These are phyloP conservation scores for Epirrita christyi DNA, from an alignment of 2,888 invertebrate species.

Conservation along the genomic window DNA sequence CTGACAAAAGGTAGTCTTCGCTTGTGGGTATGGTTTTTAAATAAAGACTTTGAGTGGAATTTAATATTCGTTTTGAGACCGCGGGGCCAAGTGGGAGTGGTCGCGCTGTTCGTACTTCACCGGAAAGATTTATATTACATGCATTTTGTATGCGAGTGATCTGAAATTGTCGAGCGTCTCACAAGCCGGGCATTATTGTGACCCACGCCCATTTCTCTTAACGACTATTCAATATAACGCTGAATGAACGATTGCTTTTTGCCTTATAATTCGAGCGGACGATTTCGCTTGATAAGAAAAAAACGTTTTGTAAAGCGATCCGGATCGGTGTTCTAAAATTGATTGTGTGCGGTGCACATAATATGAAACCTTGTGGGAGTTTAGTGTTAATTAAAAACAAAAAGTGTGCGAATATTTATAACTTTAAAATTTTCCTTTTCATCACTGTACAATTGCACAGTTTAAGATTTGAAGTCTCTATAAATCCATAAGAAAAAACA, in stretches of 20 bases:
- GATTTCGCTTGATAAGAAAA: conserved; percentile 67
- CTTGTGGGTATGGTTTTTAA: conserved; percentile 64
- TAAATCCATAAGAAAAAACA: too few relatives aligned
- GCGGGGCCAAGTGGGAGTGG: conserved; percentile 80
- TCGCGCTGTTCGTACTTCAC: conserved; percentile 78
- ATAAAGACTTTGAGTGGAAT: conserved; percentile 82
- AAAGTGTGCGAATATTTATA: conserved; percentile 9
- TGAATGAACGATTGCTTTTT: conserved; percentile 83
- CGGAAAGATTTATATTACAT: conserved; percentile 85
- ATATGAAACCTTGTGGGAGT: conserved; percentile 62
- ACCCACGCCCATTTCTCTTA: conserved; percentile 78
- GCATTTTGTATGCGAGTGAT: conserved; percentile 82
- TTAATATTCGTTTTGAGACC: conserved; percentile 82
- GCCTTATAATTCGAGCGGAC: conserved; percentile 76
- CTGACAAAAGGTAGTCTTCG: conserved; percentile 49
- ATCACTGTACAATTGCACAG: too few relatives aligned
- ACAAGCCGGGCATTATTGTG: conserved; percentile 61
- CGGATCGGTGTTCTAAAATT: conserved; percentile 57
- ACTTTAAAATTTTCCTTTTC: background rate
- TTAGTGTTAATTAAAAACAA: conserved; percentile 44
- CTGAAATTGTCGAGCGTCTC: conserved; percentile 76
- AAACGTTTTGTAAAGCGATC: conserved; percentile 74
- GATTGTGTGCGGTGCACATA: conserved; percentile 51
- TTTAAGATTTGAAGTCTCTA: too few relatives aligned
- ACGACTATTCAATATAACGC: conserved; percentile 82